Evolutionary conservation across 2,888 invertebrate species (phyloP).

Genomic region (Thecophora atra): DNA sequence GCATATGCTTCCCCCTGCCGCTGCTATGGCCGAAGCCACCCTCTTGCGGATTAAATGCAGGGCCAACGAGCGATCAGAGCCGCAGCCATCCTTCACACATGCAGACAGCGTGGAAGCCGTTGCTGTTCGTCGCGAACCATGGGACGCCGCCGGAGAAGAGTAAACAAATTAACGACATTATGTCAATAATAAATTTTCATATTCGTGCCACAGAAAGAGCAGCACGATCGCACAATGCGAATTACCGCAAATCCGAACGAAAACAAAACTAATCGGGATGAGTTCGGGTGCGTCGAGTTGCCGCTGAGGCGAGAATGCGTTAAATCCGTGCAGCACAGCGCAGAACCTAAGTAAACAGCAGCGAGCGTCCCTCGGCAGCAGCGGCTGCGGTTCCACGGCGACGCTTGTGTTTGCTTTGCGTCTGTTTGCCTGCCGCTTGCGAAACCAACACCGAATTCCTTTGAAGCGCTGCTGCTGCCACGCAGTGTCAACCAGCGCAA

Average conservation of each 20-base stretch:
- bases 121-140: not conserved
- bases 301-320: conserved; percentile 27
- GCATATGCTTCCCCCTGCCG: too few relatives aligned
- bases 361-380: not conserved
- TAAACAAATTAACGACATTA: conserved; percentile 13
- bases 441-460: conserved; percentile 22
- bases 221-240: not conserved
- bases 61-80: too few relatives aligned
- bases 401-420: not conserved
- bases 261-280: conserved; percentile 23
- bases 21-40: too few relatives aligned
- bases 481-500: conserved; percentile 12
- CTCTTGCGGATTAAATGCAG: too few relatives aligned
- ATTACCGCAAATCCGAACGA: conserved; percentile 31
- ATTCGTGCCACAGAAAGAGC: conserved; percentile 14
- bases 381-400: not conserved
- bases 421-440: conserved; percentile 8
- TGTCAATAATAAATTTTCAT: conserved; percentile 26
- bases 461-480: not conserved
- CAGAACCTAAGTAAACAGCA: conserved; percentile 18
- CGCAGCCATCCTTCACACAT: too few relatives aligned
- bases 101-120: not conserved
- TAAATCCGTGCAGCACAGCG: conserved; percentile 15
- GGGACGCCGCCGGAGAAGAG: too few relatives aligned
- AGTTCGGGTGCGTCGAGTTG: conserved; percentile 11